phyloP scores from a whole-genome alignment of 2,888 invertebrate species.

The Coremacera marginata region DNA sequence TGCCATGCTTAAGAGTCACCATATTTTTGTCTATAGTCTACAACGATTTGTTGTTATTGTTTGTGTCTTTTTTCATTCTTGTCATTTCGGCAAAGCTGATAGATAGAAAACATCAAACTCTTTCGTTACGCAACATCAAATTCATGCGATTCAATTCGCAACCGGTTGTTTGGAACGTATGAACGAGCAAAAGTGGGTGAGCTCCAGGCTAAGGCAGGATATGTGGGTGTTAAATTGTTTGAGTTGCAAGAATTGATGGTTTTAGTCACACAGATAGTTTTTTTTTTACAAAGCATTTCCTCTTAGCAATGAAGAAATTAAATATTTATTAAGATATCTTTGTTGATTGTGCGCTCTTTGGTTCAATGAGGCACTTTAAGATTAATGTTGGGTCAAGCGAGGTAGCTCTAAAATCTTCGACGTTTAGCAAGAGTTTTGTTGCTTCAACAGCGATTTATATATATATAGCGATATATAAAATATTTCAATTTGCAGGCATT shows the following conservation, averaged over 20 bases:
- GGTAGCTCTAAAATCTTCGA: no score
- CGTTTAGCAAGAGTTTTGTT: no score
- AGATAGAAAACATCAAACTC: conserved; percentile 31
- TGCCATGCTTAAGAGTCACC: conserved; percentile 13
- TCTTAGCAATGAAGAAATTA: no score
- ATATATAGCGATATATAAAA: no score
- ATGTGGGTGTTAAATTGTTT: neutral
- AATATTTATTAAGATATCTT: no score
- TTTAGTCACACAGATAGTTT: neutral
- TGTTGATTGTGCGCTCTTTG: no score
- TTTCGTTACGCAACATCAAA: conserved; percentile 32
- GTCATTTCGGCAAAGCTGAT: neutral
- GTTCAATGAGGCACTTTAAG: no score
- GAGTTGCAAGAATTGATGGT: neutral
- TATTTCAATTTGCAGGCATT: no score
- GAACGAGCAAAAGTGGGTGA: neutral
- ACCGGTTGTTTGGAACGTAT: neutral
- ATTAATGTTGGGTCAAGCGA: no score
- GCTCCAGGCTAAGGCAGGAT: neutral
- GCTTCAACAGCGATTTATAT: no score
- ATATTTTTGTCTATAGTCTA: conserved; percentile 13
- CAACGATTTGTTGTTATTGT: conserved; percentile 16
- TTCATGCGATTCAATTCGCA: conserved; percentile 22
- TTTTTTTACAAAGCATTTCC: no score
- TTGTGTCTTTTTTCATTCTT: neutral